A percentile compares a stretch with the other conserved stretches of the same genome.
These are phyloP conservation scores for Limonius californicus DNA, from an alignment of 1,140 invertebrate genomes.

Conservation along the genomic window DNA sequence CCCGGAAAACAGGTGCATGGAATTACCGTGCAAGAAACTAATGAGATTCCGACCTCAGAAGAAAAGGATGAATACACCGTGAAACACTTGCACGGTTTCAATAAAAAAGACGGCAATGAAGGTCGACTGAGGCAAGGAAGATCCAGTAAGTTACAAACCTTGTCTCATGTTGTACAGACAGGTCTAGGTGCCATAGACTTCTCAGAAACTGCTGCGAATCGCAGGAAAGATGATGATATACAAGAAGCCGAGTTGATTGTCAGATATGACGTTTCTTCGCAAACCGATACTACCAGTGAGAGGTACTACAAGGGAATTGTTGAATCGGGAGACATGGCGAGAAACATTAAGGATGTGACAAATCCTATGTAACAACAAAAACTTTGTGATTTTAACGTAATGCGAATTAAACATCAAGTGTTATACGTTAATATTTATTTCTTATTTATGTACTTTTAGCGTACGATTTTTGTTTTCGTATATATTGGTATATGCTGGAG, in stretches of 20 bases:
- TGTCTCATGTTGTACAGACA: slow-evolving; percentile 42
- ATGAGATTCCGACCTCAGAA: slow-evolving; percentile 48
- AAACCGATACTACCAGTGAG: slow-evolving; percentile 50
- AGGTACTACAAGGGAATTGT: slow-evolving; percentile 58
- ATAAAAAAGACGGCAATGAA: slow-evolving; percentile 32
- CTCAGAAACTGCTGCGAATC: slow-evolving; percentile 16
- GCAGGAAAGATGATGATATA: slow-evolving; percentile 50
- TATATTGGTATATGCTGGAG: too few species aligned
- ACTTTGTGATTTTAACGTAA: not conserved
- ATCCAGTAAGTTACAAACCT: slow-evolving; percentile 38
- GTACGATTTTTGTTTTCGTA: too few species aligned
- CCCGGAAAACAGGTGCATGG: slow-evolving; percentile 54
- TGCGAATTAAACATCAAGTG: too few species aligned
- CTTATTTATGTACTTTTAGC: not conserved
- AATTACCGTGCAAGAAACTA: slow-evolving; percentile 50
- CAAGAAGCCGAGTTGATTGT: slow-evolving; percentile 54
- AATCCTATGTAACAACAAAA: not conserved
- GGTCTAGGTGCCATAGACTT: slow-evolving; percentile 42
- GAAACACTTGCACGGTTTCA: slow-evolving; percentile 54
- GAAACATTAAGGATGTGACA: slow-evolving; percentile 30
- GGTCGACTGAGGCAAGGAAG: slow-evolving; percentile 31
- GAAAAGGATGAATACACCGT: slow-evolving; percentile 37
- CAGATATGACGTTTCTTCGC: slow-evolving; percentile 53
- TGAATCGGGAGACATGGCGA: slow-evolving; percentile 49
- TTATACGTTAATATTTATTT: not conserved